Conservation (phyloP, 2,797 vertebrate species). For the Hippocampus kuda region DNA sequence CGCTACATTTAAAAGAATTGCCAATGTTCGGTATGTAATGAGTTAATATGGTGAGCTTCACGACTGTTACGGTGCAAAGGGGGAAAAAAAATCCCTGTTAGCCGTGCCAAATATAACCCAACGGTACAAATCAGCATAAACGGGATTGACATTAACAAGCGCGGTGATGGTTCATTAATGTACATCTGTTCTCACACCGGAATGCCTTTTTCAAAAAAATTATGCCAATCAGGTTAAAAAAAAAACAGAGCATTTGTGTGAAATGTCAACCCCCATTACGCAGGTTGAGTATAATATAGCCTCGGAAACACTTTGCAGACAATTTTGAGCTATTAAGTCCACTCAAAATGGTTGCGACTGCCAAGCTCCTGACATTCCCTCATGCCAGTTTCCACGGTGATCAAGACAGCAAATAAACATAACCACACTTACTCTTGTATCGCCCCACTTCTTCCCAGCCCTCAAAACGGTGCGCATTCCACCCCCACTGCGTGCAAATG, state of each 20-base stretch:
- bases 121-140: not conserved
- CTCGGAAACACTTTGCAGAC: constrained; percentile 47
- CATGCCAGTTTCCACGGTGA: constrained; percentile 70
- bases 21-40: not conserved
- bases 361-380: constrained; percentile 39
- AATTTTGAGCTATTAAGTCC: constrained; percentile 55
- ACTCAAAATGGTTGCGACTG: constrained; percentile 56
- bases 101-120: not conserved
- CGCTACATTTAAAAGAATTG: not conserved
- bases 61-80: not conserved
- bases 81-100: not conserved
- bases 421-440: not conserved
- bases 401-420: constrained; percentile 15
- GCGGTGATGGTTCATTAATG: not conserved
- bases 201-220: not conserved
- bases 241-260: constrained; percentile 21
- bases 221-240: constrained; percentile 7
- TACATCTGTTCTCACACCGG: not conserved
- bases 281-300: constrained; percentile 45
- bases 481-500: not conserved
- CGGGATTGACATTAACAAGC: not conserved
- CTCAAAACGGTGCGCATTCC: constrained; percentile 2
- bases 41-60: not conserved
- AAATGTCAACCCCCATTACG: constrained; percentile 21
- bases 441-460: constrained; percentile 9